Conservation (phyloP, 2,888 invertebrate species). For the Alcis repandata region DNA sequence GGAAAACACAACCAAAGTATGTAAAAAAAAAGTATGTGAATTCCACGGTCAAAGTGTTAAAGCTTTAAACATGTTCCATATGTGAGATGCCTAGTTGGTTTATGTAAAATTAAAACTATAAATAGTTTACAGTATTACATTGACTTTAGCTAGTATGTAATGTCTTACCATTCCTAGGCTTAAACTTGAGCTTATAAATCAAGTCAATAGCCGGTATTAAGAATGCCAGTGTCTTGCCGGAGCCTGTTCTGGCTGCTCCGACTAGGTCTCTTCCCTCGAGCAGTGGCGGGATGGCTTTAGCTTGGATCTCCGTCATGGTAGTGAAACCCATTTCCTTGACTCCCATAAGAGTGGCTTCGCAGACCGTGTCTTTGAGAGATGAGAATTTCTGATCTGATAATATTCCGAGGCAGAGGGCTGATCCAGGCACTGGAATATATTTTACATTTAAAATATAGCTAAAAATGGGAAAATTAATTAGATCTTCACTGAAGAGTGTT, state of each 20-base stretch:
- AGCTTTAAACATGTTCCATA: too few species aligned
- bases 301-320: slow-evolving; percentile 98
- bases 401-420: slow-evolving; percentile 84
- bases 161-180: slow-evolving; percentile 94
- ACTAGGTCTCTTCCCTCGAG: slow-evolving; percentile 97
- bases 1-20: too few species aligned
- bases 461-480: background rate
- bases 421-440: slow-evolving; percentile 87
- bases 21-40: too few species aligned
- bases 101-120: background rate
- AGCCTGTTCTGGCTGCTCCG: slow-evolving; percentile 98
- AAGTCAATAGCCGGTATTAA: slow-evolving; percentile 98
- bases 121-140: too few species aligned
- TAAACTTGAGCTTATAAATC: slow-evolving; percentile 95
- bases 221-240: slow-evolving; percentile 98
- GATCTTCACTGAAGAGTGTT: too few species aligned
- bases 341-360: slow-evolving; percentile 93
- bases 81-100: too few species aligned
- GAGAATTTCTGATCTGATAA: slow-evolving; percentile 87
- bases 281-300: slow-evolving; percentile 94
- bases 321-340: slow-evolving; percentile 97
- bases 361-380: slow-evolving; percentile 89
- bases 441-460: background rate
- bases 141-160: too few species aligned
- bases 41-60: too few species aligned